phyloP scores from a whole-genome alignment of 2,113 vertebrate genomes.

The Tupaia tana region DNA sequence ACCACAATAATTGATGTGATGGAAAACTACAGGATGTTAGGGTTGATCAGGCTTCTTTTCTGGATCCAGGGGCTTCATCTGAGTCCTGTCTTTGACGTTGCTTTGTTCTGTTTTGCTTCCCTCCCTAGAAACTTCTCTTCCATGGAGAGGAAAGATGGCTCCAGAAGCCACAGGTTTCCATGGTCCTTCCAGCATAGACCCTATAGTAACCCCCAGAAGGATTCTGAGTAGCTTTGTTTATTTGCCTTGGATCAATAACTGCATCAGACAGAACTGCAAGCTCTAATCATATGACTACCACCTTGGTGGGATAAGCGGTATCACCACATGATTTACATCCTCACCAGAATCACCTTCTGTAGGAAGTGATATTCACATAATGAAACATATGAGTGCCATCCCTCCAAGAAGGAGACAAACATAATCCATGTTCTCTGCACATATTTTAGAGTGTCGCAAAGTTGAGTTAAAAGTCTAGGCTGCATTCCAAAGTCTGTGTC shows the following conservation, averaged over 20 bases:
- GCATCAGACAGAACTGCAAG: too few relatives aligned
- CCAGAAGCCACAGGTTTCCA: neutral
- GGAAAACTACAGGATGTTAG: neutral
- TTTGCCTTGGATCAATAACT: neutral
- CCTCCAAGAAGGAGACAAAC: neutral
- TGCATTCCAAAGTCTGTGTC: neutral
- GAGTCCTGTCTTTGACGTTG: neutral
- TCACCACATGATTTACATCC: neutral
- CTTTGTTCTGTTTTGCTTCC: neutral
- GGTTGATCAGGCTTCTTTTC: neutral
- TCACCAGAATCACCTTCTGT: neutral
- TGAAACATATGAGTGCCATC: too few relatives aligned
- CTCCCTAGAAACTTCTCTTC: neutral
- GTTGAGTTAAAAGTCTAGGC: neutral
- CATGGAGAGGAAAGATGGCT: neutral
- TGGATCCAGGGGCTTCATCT: neutral
- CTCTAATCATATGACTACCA: rapidly evolving
- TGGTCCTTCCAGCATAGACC: neutral
- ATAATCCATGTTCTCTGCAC: neutral
- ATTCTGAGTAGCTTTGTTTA: neutral
- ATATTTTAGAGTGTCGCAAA: neutral
- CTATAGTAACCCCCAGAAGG: neutral
- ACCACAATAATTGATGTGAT: neutral
- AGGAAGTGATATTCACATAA: neutral
- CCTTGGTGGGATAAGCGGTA: neutral